These are phyloP conservation scores for Steatocranus sp. DNA, from an alignment of 2,797 vertebrate genomes.

Conservation along the genomic window DNA sequence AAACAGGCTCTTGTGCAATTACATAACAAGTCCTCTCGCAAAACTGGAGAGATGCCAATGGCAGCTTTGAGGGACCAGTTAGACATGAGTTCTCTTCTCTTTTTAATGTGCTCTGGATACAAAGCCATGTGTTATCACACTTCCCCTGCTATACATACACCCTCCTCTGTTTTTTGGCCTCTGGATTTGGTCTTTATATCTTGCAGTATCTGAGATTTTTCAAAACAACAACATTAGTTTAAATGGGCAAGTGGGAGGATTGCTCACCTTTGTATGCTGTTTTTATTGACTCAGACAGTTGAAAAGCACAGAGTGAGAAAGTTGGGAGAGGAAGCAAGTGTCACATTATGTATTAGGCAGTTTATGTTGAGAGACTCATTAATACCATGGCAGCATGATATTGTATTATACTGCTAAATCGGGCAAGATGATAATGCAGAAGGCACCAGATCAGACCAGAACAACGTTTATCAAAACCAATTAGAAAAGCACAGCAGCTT, in stretches of 20 bases:
- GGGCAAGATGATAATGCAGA: not conserved
- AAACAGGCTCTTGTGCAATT: slow-evolving; percentile 51
- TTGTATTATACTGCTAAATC: not conserved
- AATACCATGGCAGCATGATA: not conserved
- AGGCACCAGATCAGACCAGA: not conserved
- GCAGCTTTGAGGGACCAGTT: slow-evolving; percentile 57
- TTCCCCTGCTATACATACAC: slow-evolving; percentile 30
- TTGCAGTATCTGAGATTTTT: not conserved
- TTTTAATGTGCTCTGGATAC: slow-evolving; percentile 63
- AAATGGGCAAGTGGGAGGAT: slow-evolving; percentile 16
- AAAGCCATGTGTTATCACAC: slow-evolving; percentile 41
- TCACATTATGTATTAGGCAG: not conserved
- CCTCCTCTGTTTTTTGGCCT: not conserved
- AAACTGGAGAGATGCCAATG: slow-evolving; percentile 58
- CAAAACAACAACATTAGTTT: slow-evolving; percentile 18
- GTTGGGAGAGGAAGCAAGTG: slow-evolving; percentile 6
- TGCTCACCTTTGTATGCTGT: slow-evolving; percentile 17
- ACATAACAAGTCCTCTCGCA: slow-evolving; percentile 57
- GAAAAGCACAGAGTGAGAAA: slow-evolving; percentile 17
- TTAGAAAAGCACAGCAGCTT: not conserved
- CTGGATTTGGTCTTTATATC: slow-evolving; percentile 5
- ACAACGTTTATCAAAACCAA: not conserved
- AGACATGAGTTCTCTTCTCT: slow-evolving; percentile 49
- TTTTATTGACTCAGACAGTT: slow-evolving; percentile 49
- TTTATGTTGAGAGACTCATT: slow-evolving; percentile 8